Evolutionary conservation across 2,888 invertebrate genomes (phyloP), one percentile per base, ranked within the genome.

Genomic region (Teleogryllus oceanicus): DNA sequence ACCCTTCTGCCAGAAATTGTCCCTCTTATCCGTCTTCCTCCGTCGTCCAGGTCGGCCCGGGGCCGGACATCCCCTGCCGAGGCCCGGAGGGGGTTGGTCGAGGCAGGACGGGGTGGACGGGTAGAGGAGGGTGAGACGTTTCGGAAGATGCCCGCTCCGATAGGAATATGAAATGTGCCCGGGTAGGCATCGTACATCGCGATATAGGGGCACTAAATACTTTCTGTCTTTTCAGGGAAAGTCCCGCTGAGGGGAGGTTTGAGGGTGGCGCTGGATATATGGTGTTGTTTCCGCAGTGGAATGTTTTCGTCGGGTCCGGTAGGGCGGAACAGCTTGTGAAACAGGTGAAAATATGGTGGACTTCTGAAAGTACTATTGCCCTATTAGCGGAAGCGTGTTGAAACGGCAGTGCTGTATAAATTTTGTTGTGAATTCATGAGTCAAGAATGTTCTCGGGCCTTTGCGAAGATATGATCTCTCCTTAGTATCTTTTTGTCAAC

Each of bases 1-100:
- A 62, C 62, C 62, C 62, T 62, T 62, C 62, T 62, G 62, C 62
- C 62, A 62, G 62, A 62, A 62, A 62, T 62, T 62, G 62, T 62
- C 62, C 62, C 62, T 62, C 62, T 62, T 62, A 62, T 62, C 62
- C 62, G n/a, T 62, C 62, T 62, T 62, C 13, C 4, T 62, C 4
- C 13, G 62, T 13, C n/a, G n/a, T 13, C 13, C 13, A 62, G 62
- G 16, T 62, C 16, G 62, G 1, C 62, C n/a, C 62, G 62, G 1
- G 37, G 37, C 37, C 37, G 37, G 37, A 37, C 37, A 37, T 37
- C n/a, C 62, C 62, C n/a, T 16, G 62, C 13, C 16, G 62, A 62
- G 62, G n/a, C 16, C 3, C n/a, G 5, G 62, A 62, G 62, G 62
- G 37, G 62, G 62, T 62, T 18, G 62, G 62, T 62, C 13, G 62